Conservation (phyloP, 2,797 vertebrate species). For the Molossus molossus region DNA sequence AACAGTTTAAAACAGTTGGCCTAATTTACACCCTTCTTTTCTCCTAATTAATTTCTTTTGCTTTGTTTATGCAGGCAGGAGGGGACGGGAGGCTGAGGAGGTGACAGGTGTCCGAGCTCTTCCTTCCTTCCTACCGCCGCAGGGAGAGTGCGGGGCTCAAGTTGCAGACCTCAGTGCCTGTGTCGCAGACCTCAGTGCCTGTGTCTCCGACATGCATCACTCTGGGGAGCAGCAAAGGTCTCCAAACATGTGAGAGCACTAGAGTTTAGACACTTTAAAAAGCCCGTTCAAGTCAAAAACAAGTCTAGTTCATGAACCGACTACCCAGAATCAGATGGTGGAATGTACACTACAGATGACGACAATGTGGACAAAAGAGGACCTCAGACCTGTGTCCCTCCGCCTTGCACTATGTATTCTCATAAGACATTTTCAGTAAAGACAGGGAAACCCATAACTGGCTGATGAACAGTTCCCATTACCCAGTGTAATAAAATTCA, state of each 20-base stretch:
- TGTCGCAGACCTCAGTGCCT: not conserved
- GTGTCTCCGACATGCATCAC: not conserved
- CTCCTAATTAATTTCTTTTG: not conserved
- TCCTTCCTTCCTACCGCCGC: not conserved
- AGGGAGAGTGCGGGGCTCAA: not conserved
- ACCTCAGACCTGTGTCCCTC: fast-evolving
- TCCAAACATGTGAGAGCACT: not conserved
- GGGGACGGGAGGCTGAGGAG: not conserved
- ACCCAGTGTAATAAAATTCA: not conserved
- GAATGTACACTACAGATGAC: not conserved
- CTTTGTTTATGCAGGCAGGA: constrained; percentile 1
- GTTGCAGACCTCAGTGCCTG: not conserved
- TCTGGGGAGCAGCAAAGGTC: not conserved
- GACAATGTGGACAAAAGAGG: not conserved
- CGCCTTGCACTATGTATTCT: not conserved
- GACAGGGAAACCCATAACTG: not conserved
- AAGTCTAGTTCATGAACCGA: not conserved
- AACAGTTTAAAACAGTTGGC: not conserved
- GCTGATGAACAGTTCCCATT: not conserved
- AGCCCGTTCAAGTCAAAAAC: not conserved
- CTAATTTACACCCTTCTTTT: not conserved
- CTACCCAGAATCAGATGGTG: not conserved
- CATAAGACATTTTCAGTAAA: not conserved
- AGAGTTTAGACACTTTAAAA: not conserved
- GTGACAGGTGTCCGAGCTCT: not conserved